phyloP scores from a whole-genome alignment of 2,113 vertebrate genomes.

The Struthio camelus region DNA sequence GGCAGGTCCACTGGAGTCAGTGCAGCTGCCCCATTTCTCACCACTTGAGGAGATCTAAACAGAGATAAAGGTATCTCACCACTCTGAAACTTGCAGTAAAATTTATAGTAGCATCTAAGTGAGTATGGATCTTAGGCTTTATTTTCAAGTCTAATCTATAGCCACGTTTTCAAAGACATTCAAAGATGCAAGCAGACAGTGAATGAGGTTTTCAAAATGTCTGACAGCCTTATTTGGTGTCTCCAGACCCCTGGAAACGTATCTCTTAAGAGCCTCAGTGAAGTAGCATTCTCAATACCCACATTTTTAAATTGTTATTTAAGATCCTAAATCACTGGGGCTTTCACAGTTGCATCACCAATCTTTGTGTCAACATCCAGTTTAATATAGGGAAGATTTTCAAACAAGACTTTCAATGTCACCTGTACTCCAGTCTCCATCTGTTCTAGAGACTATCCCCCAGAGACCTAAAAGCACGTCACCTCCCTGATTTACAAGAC shows the following conservation, averaged over 20 bases:
- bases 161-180: neutral
- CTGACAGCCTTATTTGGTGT: neutral
- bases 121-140: neutral
- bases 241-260: neutral
- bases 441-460: neutral
- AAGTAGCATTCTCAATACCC: neutral
- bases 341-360: neutral
- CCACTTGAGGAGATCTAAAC: neutral
- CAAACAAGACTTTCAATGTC: neutral
- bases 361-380: neutral
- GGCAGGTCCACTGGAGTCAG: rapidly evolving
- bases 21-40: neutral
- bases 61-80: neutral
- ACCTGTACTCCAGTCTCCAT: neutral
- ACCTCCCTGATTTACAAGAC: neutral
- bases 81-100: neutral
- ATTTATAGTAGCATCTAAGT: neutral
- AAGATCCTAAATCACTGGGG: neutral
- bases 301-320: neutral
- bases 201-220: neutral
- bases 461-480: neutral
- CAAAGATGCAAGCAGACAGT: neutral
- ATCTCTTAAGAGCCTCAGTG: neutral
- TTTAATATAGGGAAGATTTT: neutral
- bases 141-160: neutral